Evolutionary conservation across 35 echinoderm and acorn worm species (phyloP), one percentile per base, ranked within the genome.

Genomic region (Stichopus chloronotus): DNA sequence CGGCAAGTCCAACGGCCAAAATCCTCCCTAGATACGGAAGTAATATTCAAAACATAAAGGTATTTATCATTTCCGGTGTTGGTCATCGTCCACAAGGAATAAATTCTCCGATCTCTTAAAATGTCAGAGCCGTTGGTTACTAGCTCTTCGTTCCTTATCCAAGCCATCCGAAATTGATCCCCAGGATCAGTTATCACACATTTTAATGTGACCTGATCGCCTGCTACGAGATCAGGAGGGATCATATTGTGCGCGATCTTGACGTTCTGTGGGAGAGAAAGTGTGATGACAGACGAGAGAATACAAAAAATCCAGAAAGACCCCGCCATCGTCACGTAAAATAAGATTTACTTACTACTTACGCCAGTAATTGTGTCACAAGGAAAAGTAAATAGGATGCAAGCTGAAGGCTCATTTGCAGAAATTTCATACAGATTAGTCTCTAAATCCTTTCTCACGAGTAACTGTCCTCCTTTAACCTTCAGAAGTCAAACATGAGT

Each of bases 1-100:
- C 87, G 59, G 59, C 87, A 89, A 24, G 87, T 89, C 87, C 87
- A 89, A 25, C 87, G 57, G 4, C 87, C 87, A 72, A 22, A 52
- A 53, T 89, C 87, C 25, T 9, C 17, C 16, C 87, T 89, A 6
- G 87, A 71, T 17, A 72, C 59, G 9, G 87, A 89, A 71, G 61
- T 25, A 11, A 89, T 71, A 30, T 72, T 69, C 10, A 89, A 61
- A 25, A 30, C 8, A 53, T 89, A 89, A 16, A 63, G 11, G 20
- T 71, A 52, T 13, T 89, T 89, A 54, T 21, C 87, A 43, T 5
- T 25, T 13, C 71, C 60, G 8, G 5, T 4, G 19, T 52, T 7
- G 17, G 12, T 24, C 16, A 2, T 65, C 55, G 6, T 9, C 7
- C 71, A 0, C 60, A 89, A n/a, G 19, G 55, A 65, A 30, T 89